phyloP scores from a whole-genome alignment of 2,113 vertebrate genomes.

The Pandion haliaetus region DNA sequence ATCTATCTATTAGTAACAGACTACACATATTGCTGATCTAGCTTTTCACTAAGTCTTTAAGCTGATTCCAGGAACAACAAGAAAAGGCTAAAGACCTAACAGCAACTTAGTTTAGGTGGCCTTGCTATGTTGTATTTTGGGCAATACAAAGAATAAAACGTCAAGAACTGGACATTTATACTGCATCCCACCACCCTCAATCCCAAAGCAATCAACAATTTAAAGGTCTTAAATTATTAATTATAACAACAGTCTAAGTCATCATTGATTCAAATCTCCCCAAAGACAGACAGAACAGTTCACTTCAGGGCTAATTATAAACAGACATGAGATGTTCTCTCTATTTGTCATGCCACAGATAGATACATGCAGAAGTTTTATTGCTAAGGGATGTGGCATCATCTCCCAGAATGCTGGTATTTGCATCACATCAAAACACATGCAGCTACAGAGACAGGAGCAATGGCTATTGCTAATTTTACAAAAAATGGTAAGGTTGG shows the following conservation, averaged over 20 bases:
- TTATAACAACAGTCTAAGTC: background rate
- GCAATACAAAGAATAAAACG: background rate
- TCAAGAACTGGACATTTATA: background rate
- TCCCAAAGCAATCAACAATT: background rate
- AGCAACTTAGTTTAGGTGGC: background rate
- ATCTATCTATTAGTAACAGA: background rate
- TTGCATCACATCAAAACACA: conserved; percentile 72
- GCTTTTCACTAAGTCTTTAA: background rate
- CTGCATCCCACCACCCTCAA: background rate
- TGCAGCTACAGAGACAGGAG: conserved; percentile 70
- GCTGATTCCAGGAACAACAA: background rate
- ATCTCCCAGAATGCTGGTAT: conserved; percentile 72
- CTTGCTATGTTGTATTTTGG: background rate
- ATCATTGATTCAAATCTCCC: background rate
- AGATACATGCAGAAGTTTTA: conserved; percentile 76
- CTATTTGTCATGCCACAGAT: conserved; percentile 34
- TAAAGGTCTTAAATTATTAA: background rate
- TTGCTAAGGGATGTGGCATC: conserved; percentile 66
- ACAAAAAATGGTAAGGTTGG: conserved; percentile 59
- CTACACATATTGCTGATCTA: background rate
- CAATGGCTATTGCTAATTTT: conserved; percentile 73
- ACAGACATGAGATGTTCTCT: background rate
- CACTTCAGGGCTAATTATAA: background rate
- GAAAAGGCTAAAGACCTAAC: background rate
- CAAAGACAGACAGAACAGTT: background rate